Evolutionary conservation across 2,797 vertebrate genomes (phyloP), one percentile per base, ranked within the genome.

Genomic region (Sylvia borin): DNA sequence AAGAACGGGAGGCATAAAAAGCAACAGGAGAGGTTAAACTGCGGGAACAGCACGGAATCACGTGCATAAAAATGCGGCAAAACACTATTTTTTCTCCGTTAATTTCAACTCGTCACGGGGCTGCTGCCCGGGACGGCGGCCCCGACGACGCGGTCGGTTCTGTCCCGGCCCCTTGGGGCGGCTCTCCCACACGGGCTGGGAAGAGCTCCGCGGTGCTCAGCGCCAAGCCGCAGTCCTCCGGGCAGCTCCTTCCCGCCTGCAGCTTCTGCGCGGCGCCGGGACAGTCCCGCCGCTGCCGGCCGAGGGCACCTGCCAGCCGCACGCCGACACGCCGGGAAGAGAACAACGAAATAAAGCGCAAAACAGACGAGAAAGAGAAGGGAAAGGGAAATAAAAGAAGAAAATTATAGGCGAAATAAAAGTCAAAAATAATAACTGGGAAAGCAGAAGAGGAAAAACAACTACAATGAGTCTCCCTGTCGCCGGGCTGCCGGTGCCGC

Each of bases 301-400:
- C 6, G 53, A 29, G 64, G 58, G 19, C 89, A 92, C 92, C 72
- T 85, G 95, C 60, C 58, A 20, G 67, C 54, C 7, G 78, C 67
- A 19, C 42, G 20, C n/a, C n/a, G 73, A n/a, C 31, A 57, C 9
- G 21, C n/a, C 1, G 5, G 8, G 15, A 13, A 36, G 62, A 40
- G 32, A 29, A 78, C 62, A 87, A 88, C 64, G 91, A 92, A 79
- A 68, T 42, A 10, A 47, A 31, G 25, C 4, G 38, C 20, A 15
- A 12, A 43, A n/a, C 31, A 14, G 27, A 31, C 8, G 16, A 21
- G 5, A 55, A 53, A 43, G 31, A 40, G 5, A 20, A 31, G 38
- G 3, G 29, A 32, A 15, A 13, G 14, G 15, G 19, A 82, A 64
- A 45, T 40, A 32, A 55, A 51, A 51, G 5, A 16, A 70, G 38